Evolutionary conservation across 1,140 invertebrate genomes (phyloP).

Genomic region (Andrena cerasifolii): DNA sequence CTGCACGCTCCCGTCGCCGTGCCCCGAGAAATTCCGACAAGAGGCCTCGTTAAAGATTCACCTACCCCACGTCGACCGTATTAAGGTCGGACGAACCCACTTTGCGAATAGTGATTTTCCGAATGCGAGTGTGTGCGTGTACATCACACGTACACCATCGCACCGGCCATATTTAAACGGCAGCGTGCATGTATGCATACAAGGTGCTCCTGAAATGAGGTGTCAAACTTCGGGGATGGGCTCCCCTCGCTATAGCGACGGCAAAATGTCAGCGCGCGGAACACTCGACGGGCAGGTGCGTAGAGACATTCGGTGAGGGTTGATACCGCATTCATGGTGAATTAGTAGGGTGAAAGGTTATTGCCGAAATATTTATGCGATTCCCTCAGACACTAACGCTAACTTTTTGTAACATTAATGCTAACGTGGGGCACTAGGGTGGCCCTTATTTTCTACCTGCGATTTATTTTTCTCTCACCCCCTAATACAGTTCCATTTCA

Average conservation of each 20-base stretch:
- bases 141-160: slow-evolving; percentile 9
- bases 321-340: no score
- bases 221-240: not conserved
- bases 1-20: slow-evolving; percentile 9
- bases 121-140: slow-evolving; percentile 44
- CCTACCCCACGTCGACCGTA: slow-evolving; percentile 60
- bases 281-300: not conserved
- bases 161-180: slow-evolving; percentile 28
- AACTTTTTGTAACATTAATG: no score
- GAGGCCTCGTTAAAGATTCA: slow-evolving; percentile 68
- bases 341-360: not conserved
- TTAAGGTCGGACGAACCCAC: slow-evolving; percentile 63
- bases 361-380: no score
- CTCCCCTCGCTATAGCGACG: not conserved
- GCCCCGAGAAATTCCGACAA: slow-evolving; percentile 64
- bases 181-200: not conserved
- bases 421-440: no score
- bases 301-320: no score
- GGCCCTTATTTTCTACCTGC: no score
- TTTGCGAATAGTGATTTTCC: slow-evolving; percentile 66
- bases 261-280: not conserved
- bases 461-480: no score
- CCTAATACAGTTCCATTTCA: no score
- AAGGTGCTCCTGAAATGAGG: not conserved
- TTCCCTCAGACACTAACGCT: no score